phyloP scores from a whole-genome alignment of 2,797 vertebrate genomes.

The Mycteria americana region DNA sequence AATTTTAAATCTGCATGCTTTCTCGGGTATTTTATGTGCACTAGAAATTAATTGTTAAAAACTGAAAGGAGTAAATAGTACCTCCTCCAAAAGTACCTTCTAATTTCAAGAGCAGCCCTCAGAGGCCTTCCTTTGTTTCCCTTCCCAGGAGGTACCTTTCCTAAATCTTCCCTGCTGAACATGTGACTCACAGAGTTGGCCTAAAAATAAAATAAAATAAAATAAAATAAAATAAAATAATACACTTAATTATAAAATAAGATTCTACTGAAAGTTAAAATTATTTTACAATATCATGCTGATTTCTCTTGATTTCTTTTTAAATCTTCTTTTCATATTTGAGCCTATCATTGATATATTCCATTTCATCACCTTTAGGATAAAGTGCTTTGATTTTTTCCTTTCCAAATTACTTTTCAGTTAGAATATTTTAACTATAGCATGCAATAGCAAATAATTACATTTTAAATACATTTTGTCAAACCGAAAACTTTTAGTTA shows the following conservation, averaged over 20 bases:
- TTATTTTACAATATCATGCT: not conserved
- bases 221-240: not conserved
- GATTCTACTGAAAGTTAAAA: not conserved
- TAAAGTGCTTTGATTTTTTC: not conserved
- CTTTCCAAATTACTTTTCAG: not conserved
- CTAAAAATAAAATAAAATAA: not conserved
- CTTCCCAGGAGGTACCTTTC: not conserved
- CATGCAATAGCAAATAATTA: not conserved
- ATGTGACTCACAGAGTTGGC: not conserved
- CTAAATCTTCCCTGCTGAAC: not conserved
- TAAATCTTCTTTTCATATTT: not conserved
- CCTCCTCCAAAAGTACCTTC: not conserved
- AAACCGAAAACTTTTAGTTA: not conserved
- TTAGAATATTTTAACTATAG: not conserved
- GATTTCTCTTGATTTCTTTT: not conserved
- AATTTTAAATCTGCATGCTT: not conserved
- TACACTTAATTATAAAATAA: not conserved
- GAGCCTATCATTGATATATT: not conserved
- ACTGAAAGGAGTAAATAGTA: not conserved
- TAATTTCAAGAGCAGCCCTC: not conserved
- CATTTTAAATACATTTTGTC: not conserved
- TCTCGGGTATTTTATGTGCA: not conserved
- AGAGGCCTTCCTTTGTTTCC: not conserved
- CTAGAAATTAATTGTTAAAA: not conserved
- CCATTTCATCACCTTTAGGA: not conserved